These are phyloP conservation scores for Tetheella fluctuosa DNA, from an alignment of 2,888 invertebrate species.

Conservation along the genomic window DNA sequence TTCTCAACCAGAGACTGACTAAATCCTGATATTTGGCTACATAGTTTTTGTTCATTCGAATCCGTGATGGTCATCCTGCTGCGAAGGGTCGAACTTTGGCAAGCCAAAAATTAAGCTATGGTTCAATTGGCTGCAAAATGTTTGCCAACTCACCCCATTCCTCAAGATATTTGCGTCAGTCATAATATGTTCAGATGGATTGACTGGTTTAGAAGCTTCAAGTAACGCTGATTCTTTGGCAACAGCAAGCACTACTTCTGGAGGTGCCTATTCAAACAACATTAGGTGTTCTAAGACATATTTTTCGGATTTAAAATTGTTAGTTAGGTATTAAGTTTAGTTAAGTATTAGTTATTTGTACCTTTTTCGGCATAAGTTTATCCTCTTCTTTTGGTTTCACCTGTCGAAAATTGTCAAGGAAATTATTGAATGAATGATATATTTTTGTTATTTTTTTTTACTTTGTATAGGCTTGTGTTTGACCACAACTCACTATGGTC, in stretches of 20 bases:
- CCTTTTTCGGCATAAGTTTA: slow-evolving; percentile 33
- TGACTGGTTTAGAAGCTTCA: slow-evolving; percentile 38
- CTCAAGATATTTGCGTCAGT: slow-evolving; percentile 48
- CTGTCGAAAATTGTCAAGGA: neutral
- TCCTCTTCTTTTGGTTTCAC: slow-evolving; percentile 12
- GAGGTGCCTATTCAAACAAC: slow-evolving; percentile 50
- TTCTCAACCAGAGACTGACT: too few relatives aligned
- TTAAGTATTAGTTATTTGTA: slow-evolving; percentile 16
- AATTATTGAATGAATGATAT: neutral
- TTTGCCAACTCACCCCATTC: slow-evolving; percentile 51
- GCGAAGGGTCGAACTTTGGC: too few relatives aligned
- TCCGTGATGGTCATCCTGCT: too few relatives aligned
- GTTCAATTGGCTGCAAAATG: too few relatives aligned
- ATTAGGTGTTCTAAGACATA: neutral
- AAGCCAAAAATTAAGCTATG: too few relatives aligned
- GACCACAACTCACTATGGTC: too few relatives aligned
- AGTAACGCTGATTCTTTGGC: slow-evolving; percentile 53
- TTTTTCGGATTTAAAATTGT: neutral
- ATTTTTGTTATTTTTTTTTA: too few relatives aligned
- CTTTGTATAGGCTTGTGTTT: too few relatives aligned
- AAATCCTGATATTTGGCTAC: too few relatives aligned
- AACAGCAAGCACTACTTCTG: slow-evolving; percentile 57
- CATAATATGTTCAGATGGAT: slow-evolving; percentile 36
- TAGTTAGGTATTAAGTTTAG: neutral
- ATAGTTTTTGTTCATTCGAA: too few relatives aligned